These are phyloP conservation scores for Trichosurus vulpecula DNA, from an alignment of 2,797 vertebrate species.

Conservation along the genomic window DNA sequence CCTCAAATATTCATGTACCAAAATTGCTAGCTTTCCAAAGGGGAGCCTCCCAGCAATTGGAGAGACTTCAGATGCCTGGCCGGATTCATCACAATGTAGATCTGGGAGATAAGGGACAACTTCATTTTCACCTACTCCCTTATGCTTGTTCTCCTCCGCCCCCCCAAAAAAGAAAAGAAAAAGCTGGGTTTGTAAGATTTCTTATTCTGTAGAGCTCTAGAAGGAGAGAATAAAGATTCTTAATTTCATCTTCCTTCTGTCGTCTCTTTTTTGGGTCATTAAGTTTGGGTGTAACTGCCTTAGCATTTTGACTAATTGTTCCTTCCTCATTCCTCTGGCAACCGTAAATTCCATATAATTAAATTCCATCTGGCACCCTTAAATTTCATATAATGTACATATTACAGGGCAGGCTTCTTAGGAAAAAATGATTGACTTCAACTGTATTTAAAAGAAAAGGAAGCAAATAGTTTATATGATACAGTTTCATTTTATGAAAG, in stretches of 20 bases:
- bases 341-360: conserved; percentile 6
- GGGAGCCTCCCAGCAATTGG: neutral
- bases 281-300: conserved; percentile 18
- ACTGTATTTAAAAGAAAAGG: conserved; percentile 42
- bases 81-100: conserved; percentile 1
- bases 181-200: conserved; percentile 19
- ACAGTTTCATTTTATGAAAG: conserved; percentile 39
- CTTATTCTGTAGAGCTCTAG: conserved; percentile 4
- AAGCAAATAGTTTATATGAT: neutral
- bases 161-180: neutral
- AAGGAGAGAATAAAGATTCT: neutral
- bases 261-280: conserved; percentile 8
- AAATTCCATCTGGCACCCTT: conserved; percentile 4
- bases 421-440: conserved; percentile 1
- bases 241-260: conserved; percentile 8
- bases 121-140: neutral
- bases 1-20: conserved; percentile 16
- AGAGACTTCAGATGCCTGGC: neutral
- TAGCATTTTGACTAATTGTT: conserved; percentile 48
- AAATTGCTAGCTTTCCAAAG: neutral
- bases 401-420: neutral
- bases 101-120: conserved; percentile 11
- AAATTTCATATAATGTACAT: neutral
- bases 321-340: conserved; percentile 49
- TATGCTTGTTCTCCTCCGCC: neutral